Percentiles rank a stretch among this genome's conserved stretches.
Evolutionary conservation across 2,113 vertebrate species (phyloP).

Genomic region (Glaucomys volans): DNA sequence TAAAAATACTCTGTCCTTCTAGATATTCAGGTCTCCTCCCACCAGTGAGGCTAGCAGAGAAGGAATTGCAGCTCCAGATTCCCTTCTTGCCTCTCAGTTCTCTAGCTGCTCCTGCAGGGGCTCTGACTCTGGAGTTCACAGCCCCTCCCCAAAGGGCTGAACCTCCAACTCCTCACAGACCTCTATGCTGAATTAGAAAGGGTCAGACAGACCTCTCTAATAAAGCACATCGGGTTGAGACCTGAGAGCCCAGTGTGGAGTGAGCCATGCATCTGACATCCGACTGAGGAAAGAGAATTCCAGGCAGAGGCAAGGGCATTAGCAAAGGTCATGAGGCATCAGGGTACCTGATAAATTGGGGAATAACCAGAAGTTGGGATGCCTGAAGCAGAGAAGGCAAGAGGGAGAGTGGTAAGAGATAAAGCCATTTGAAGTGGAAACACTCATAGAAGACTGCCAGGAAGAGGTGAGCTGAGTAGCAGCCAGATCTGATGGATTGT

Average conservation of each 20-base stretch:
- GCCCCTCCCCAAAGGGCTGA: background rate
- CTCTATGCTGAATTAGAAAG: background rate
- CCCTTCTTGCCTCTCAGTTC: background rate
- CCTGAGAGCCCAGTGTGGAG: background rate
- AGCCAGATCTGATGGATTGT: background rate
- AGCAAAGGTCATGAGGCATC: constrained; percentile 18
- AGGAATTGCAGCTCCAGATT: background rate
- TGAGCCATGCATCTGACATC: background rate
- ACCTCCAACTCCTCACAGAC: background rate
- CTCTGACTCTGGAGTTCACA: background rate
- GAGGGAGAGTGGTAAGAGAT: background rate
- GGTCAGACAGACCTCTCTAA: background rate
- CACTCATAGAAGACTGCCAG: background rate
- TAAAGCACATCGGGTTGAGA: background rate
- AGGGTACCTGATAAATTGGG: background rate
- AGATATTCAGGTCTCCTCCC: background rate
- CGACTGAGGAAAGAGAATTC: background rate
- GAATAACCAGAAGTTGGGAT: background rate
- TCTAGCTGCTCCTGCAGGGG: background rate
- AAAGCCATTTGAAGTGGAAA: background rate
- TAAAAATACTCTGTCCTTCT: background rate
- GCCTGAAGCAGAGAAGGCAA: background rate
- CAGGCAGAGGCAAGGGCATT: background rate
- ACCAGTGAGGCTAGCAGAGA: background rate
- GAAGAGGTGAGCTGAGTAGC: background rate